A percentile compares a stretch with the other conserved stretches of the same genome.
These are phyloP conservation scores for Dione vanillae DNA, from an alignment of 2,888 invertebrate species.

Conservation along the genomic window DNA sequence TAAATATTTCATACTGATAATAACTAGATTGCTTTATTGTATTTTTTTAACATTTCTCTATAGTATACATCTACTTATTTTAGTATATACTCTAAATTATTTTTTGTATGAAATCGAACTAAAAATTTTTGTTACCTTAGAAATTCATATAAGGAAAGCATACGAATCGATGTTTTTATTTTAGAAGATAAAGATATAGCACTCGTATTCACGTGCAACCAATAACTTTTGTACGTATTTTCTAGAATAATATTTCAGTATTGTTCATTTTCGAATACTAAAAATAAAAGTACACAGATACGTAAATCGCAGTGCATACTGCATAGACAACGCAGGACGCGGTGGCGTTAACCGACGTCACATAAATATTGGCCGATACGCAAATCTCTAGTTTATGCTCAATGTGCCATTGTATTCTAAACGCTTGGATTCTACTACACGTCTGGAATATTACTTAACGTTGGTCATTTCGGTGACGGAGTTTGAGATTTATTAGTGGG, in stretches of 20 bases:
- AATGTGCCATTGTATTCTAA: slow-evolving; percentile 48
- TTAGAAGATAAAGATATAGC: not conserved
- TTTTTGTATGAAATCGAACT: not conserved
- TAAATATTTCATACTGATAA: slow-evolving; percentile 21
- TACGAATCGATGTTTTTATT: not conserved
- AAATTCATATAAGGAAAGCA: not conserved
- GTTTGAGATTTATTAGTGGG: slow-evolving; percentile 3
- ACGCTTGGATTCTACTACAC: slow-evolving; percentile 29
- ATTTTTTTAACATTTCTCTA: not conserved
- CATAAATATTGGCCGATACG: slow-evolving; percentile 45
- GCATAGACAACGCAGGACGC: slow-evolving; percentile 32
- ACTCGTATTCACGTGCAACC: slow-evolving; percentile 14
- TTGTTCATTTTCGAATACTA: slow-evolving; percentile 17
- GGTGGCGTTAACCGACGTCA: slow-evolving; percentile 31
- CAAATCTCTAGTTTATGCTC: slow-evolving; percentile 48
- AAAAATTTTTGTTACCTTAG: not conserved
- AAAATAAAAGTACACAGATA: slow-evolving; percentile 6
- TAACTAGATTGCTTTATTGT: not conserved
- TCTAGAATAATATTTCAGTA: slow-evolving; percentile 19
- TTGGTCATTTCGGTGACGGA: slow-evolving; percentile 22
- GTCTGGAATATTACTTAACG: slow-evolving; percentile 13
- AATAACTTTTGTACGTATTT: slow-evolving; percentile 14
- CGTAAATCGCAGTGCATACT: not conserved
- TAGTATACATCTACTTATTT: not conserved
- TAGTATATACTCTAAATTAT: not conserved